phyloP scores from a whole-genome alignment of 2,113 vertebrate species.

The Nycticebus coucang region DNA sequence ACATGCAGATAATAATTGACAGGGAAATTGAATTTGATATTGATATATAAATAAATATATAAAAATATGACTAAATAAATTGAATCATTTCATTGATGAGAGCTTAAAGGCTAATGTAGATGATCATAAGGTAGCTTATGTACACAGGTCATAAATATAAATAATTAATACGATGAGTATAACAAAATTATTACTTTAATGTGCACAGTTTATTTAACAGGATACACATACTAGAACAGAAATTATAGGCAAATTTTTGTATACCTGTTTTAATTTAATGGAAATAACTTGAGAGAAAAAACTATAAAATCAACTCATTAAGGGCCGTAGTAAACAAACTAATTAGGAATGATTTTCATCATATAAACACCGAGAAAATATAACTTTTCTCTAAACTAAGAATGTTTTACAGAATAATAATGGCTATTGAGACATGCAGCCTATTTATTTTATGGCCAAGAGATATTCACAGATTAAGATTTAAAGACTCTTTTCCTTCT shows the following conservation, averaged over 20 bases:
- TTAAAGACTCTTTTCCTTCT: neutral
- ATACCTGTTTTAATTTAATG: neutral
- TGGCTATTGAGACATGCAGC: neutral
- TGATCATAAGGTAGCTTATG: neutral
- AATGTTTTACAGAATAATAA: neutral
- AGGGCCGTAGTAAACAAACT: neutral
- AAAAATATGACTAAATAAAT: conserved; percentile 1
- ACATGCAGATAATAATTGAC: neutral
- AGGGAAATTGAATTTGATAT: neutral
- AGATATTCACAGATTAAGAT: neutral
- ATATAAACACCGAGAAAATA: neutral
- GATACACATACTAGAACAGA: neutral
- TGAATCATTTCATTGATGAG: neutral
- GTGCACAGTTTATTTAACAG: conserved; percentile 1
- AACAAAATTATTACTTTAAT: conserved; percentile 7
- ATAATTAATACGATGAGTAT: neutral
- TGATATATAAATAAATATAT: neutral
- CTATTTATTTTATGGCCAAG: neutral
- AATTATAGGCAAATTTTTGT: neutral
- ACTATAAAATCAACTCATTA: neutral
- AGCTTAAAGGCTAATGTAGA: conserved; percentile 9
- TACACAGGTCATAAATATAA: neutral
- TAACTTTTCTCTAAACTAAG: conserved; percentile 7
- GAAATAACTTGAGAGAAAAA: conserved; percentile 5
- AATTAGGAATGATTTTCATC: neutral